These are phyloP conservation scores for Orestias chungarensis DNA, from an alignment of 2,797 vertebrate species.

Conservation along the genomic window DNA sequence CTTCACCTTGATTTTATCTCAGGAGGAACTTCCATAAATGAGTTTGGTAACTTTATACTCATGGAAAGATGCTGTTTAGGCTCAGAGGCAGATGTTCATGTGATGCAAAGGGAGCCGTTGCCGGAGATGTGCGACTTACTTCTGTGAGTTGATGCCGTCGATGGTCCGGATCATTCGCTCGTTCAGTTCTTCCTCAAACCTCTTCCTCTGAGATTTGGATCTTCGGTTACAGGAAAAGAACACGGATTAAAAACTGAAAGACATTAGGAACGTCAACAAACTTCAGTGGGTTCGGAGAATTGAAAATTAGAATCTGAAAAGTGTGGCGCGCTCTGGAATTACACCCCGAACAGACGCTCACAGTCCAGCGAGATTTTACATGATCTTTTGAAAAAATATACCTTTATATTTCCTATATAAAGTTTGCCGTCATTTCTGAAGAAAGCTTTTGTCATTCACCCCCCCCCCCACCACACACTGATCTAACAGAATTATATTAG, in stretches of 20 bases:
- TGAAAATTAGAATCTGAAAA: not conserved
- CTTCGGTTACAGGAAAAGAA: slow-evolving; percentile 60
- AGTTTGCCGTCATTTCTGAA: not conserved
- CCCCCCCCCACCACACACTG: no score
- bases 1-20: not conserved
- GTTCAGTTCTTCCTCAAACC: slow-evolving; percentile 96
- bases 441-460: no score
- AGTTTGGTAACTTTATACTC: not conserved
- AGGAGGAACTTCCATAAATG: not conserved
- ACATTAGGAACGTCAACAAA: not conserved
- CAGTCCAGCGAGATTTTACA: no score
- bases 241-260: not conserved
- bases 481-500: no score
- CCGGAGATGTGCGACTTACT: slow-evolving; percentile 76
- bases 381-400: no score
- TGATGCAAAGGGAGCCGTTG: not conserved
- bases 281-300: not conserved
- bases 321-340: not conserved
- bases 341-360: no score
- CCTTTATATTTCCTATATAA: no score
- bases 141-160: slow-evolving; percentile 96
- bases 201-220: slow-evolving; percentile 95
- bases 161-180: slow-evolving; percentile 98
- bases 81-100: not conserved
- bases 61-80: not conserved